Evolutionary conservation across 2,113 vertebrate species (phyloP), one percentile per base, ranked within the genome.

Genomic region (Cervus canadensis): DNA sequence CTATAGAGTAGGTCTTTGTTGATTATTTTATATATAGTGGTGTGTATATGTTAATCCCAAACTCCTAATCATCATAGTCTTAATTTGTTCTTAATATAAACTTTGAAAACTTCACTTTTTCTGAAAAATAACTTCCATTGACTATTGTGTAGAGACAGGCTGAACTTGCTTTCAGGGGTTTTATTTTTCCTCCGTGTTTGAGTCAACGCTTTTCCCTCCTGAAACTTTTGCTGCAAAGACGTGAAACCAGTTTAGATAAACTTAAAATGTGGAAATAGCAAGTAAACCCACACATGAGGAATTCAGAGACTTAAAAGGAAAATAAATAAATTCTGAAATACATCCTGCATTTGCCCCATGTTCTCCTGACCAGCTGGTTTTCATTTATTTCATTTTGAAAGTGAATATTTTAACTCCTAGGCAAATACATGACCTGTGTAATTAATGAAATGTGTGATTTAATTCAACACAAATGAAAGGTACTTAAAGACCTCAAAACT

Each of bases 371-470:
- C 92, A 97, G 76, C 48, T 95, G 93, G 25, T 87, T 96, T 81
- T 96, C 94, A 96, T 97, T 96, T 95, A 57, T 95, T 97, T 71
- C 95, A 94, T 97, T 97, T 52, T 97, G 76, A 95, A 98, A 98
- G 89, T 85, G 52, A 98, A 28, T 96, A 97, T 97, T 98, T 87
- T 95, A 98, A 98, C 94, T 98, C 52, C 48, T 97, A 98, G 79
- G 67, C 84, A 98, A 97, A 97, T 91, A 1, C 15, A 94, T 95
- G 97, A 97, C 98, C 95, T 97, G 43, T 95, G n/a, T 98, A 97
- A 93, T 94, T 98, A 98, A 97, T 98, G 93, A 96, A 98, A 94
- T 33, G 6, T 59, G 94, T 28, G 33, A 96, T 94, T 97, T 97
- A 98, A 98, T 94, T 95, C 96, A 96, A 48, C 62, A 94, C 71